A percentile compares a stretch with the other conserved stretches of the same genome.
phyloP scores from a whole-genome alignment of 2,113 vertebrate genomes.

The Eublepharis macularius region DNA sequence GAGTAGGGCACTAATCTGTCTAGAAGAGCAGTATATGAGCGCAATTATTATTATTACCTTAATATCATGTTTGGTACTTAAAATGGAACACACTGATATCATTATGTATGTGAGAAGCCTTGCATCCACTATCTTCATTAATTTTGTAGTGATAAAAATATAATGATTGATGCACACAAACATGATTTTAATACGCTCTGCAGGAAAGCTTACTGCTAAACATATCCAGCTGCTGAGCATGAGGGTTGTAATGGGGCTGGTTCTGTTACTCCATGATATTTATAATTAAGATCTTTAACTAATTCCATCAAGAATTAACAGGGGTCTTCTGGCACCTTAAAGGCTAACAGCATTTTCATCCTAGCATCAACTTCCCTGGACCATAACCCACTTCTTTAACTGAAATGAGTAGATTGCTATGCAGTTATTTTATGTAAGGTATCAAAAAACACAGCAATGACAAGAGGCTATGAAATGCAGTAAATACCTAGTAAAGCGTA shows the following conservation, averaged over 20 bases:
- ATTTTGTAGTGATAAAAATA: background rate
- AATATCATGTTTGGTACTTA: background rate
- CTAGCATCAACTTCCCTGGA: too few relatives aligned
- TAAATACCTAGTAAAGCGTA: too few relatives aligned
- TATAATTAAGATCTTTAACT: background rate
- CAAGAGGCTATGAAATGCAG: too few relatives aligned
- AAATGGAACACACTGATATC: background rate
- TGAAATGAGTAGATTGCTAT: too few relatives aligned
- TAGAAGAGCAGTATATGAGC: too few relatives aligned
- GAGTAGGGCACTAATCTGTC: too few relatives aligned
- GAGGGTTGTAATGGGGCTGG: background rate
- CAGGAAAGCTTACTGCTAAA: background rate
- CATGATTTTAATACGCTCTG: background rate
- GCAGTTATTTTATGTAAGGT: too few relatives aligned
- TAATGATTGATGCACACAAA: background rate
- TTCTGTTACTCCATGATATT: background rate
- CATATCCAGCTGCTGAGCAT: background rate
- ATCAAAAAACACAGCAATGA: too few relatives aligned
- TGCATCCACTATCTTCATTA: background rate
- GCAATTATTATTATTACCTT: background rate
- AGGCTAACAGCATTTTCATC: too few relatives aligned
- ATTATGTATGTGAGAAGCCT: background rate
- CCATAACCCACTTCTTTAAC: too few relatives aligned
- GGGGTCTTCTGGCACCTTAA: too few relatives aligned
- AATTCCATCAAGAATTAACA: too few relatives aligned